Percentiles rank a stretch among this genome's conserved stretches.
Evolutionary conservation across 2,888 invertebrate genomes (phyloP).

Genomic region (Herminia tarsipennalis): DNA sequence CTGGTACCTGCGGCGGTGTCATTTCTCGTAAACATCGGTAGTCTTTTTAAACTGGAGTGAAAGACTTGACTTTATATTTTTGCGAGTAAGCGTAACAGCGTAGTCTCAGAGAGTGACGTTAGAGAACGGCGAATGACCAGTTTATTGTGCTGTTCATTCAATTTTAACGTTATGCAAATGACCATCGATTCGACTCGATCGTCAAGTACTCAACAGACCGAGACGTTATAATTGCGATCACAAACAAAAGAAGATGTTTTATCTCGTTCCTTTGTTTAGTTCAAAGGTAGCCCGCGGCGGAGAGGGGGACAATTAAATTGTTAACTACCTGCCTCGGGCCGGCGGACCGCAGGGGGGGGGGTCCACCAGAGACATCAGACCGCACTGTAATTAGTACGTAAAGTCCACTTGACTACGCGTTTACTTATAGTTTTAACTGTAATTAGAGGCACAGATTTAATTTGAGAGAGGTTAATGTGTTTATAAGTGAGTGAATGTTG

Average conservation of each 20-base stretch:
- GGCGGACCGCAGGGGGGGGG: not conserved
- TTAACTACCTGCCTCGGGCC: conserved; percentile 20
- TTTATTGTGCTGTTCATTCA: not conserved
- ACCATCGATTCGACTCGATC: not conserved
- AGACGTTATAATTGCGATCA: conserved; percentile 45
- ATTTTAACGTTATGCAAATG: conserved; percentile 3
- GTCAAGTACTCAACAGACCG: conserved; percentile 20
- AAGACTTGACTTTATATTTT: no score
- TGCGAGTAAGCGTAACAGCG: no score
- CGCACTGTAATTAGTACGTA: conserved; percentile 10
- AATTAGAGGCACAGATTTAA: not conserved
- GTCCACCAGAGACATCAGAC: conserved; percentile 4
- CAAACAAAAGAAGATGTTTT: conserved; percentile 29
- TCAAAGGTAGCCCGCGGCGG: conserved; percentile 18
- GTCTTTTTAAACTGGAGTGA: no score
- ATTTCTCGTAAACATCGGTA: no score
- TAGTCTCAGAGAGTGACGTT: no score
- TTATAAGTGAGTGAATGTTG: not conserved
- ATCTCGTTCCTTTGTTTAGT: conserved; percentile 23
- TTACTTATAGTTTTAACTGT: conserved; percentile 3
- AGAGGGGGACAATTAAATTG: conserved; percentile 25
- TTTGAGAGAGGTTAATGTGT: not conserved
- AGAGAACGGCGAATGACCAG: no score
- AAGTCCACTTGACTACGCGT: conserved; percentile 7
- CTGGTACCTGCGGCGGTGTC: no score